Base-by-base conservation (phyloP, 2,888 invertebrate genomes). In the Scaptomyza cyrtandrae region DNA sequence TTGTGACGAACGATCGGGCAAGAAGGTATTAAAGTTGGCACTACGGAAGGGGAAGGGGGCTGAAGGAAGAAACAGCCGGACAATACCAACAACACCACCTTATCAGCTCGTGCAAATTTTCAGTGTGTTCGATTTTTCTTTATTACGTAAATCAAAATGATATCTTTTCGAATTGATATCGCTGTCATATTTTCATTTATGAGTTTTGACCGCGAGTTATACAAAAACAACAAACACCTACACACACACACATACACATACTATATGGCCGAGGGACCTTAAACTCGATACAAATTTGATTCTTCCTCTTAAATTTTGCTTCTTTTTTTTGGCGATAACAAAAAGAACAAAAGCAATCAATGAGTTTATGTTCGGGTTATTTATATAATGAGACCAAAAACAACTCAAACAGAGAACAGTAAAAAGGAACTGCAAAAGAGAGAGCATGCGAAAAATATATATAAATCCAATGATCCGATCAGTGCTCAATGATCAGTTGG, bases 301-400 rank as follows among this genome's bases (percentile, higher is more conserved):
- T 24, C 24, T 24, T 24, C 24, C 3, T 24, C 19, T 19, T 19
- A 1, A 19, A 14, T 16, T 16, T 16, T 16, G 9, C 44, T 24
- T 24, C 3, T 24, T 24, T 24, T 24, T 24, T 24, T 24, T 24
- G 24, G 24, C 24, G 56, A 63, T 67, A 68, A 68, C 48, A 76
- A 50, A 45, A 13, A 62, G 56, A 75, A 67, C 56, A 60, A 48
- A 61, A 53, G 16, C 66, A 71, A 75, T 60, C 53, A 78, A 62
- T 60, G 63, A 62, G 50, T 46, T 37, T 53, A 29, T 33, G 39
- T 11, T 33, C 48, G 37, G 53, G 31, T 54, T 63, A 41, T 76
- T 79, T 71, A 79, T 81, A 78, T 72, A 80, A 80, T 53, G 69
- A 54, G 64, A 80, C 78, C 5, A 10, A 6, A 3, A 11, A 16